Evolutionary conservation across 2,797 vertebrate species (phyloP), one percentile per base, ranked within the genome.

Genomic region (Craterocephalus amniculus): DNA sequence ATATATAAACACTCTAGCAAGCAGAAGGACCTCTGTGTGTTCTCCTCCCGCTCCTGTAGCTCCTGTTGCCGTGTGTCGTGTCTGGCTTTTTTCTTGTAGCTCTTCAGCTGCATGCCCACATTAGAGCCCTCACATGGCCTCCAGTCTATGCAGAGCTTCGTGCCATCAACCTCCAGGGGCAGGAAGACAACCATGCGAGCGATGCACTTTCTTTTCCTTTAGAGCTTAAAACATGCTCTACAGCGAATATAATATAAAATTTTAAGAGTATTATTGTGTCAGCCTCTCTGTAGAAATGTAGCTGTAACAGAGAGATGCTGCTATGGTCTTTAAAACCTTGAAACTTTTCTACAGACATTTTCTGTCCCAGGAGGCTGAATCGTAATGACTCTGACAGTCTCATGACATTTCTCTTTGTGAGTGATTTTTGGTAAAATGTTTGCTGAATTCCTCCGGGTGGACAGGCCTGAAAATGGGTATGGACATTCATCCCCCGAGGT

Each of bases 91-190:
- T 74, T 78, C 78, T 81, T 72, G 40, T 76, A 48, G 71, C 74
- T 85, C 79, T 75, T 81, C 73, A 72, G 73, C 60, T 67, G 69
- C 78, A 65, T 89, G 90, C 76, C 85, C 81, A 67, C 74, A 88
- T 89, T 83, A 81, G 60, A 81, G 72, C 56, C 67, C 69, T 83
- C 77, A 62, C 86, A 73, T 70, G 77, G 79, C 74, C 75, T 73
- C 74, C 75, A 81, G 74, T 76, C 67, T 51, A 73, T 78, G 81
- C 70, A 77, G 55, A 86, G 84, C 83, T 84, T 83, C 72, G 78
- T 88, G 84, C 80, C 78, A 79, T 63, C 72, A 58, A 62, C 77
- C 85, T 88, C 86, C 52, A 63, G 89, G 80, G 88, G 83, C 63
- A 35, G 68, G 20, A 12, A 72, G 76, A 60, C 75, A 75, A 65